Base-by-base conservation (phyloP, 2,797 vertebrate genomes). In the Muraenolepis orangiensis region DNA sequence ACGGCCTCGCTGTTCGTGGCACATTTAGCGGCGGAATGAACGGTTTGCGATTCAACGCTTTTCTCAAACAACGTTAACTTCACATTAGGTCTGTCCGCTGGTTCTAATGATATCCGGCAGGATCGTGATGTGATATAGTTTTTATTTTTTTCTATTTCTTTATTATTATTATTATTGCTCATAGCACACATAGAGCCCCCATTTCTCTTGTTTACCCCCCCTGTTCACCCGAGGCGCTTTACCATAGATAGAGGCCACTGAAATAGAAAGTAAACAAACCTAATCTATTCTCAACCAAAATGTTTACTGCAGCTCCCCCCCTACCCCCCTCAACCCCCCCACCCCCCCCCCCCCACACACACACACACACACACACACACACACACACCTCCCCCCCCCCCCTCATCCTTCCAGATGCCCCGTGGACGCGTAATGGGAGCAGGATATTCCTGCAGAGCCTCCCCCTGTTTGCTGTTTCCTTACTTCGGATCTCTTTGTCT, bases 271-370 rank as follows among this genome's bases (percentile, higher is more conserved):
- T 78, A 76, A 71, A 77, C 76, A 85, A 86, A 87, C 84, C 82
- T 81, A 71, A 88, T 86, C 81, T 84, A 82, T 89, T 83, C 88
- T 92, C 88, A 89, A 90, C 72, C 73, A 69, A 51, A 80, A 78
- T 78, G 66, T 81, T 81, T 78, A 81, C 70, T 70, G 66, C 81
- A 70, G 75, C 79, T 72, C 74, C 84, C n/a, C 57, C n/a, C n/a
- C n/a, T n/a, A n/a, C n/a, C n/a, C n/a, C n/a, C n/a, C n/a, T n/a
- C n/a, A n/a, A n/a, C n/a, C n/a, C n/a, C n/a, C n/a, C n/a, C n/a
- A n/a, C n/a, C n/a, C n/a, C n/a, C n/a, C n/a, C n/a, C n/a, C n/a
- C n/a, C n/a, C n/a, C n/a, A n/a, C n/a, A n/a, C n/a, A n/a, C n/a
- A n/a, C n/a, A n/a, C n/a, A n/a, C n/a, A n/a, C n/a, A n/a, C n/a